phyloP scores from a whole-genome alignment of 2,888 invertebrate genomes.

The Agrochola litura region DNA sequence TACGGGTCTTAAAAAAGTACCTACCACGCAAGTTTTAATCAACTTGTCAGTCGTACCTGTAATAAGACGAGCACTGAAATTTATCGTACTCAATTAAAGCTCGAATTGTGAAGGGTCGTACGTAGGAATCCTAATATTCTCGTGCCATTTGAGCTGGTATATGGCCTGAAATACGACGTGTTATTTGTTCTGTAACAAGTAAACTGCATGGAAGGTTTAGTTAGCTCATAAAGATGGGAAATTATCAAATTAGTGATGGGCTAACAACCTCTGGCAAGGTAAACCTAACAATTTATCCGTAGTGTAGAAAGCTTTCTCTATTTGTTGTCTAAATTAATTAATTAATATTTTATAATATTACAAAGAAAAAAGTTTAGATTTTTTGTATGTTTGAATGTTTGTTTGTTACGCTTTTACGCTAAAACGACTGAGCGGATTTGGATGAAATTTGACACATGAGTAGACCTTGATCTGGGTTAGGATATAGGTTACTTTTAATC shows the following conservation, averaged over 20 bases:
- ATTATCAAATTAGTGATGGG: slow-evolving; percentile 24
- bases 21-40: slow-evolving; percentile 51
- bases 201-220: slow-evolving; percentile 44
- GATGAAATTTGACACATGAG: too few species aligned
- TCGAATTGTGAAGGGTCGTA: slow-evolving; percentile 46
- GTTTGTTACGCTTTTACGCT: too few species aligned
- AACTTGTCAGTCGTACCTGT: slow-evolving; percentile 56
- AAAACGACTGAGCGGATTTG: too few species aligned
- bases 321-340: neutral
- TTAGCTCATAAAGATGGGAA: slow-evolving; percentile 29
- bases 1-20: slow-evolving; percentile 42
- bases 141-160: slow-evolving; percentile 40
- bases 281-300: neutral
- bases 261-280: neutral
- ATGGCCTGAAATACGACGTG: slow-evolving; percentile 47
- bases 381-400: too few species aligned
- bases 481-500: too few species aligned
- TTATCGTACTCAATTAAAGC: slow-evolving; percentile 62
- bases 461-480: too few species aligned
- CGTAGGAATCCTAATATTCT: slow-evolving; percentile 42
- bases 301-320: neutral
- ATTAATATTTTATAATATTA: too few species aligned
- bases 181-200: slow-evolving; percentile 48
- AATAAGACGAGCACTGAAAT: slow-evolving; percentile 60
- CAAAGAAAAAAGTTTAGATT: too few species aligned